Percentiles rank a stretch among this genome's conserved stretches.
Conservation (phyloP, 1,140 invertebrate species). For the Trichomalopsis sarcophagae region DNA sequence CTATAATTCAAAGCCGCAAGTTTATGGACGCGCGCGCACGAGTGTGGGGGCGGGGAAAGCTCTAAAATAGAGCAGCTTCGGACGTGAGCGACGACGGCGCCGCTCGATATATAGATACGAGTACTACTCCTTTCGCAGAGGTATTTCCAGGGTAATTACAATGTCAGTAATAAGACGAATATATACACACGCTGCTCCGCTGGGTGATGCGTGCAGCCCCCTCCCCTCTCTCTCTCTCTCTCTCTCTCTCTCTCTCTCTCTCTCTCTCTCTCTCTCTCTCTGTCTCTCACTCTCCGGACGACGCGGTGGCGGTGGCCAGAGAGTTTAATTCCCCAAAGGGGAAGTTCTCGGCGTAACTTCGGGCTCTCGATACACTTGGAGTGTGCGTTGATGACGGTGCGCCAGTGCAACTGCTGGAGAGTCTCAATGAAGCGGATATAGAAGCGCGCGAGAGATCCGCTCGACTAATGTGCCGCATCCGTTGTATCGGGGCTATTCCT, state of each 20-base stretch:
- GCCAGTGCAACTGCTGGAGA: background rate
- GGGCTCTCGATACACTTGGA: slow-evolving; percentile 12
- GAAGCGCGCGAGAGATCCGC: background rate
- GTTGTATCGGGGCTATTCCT: background rate
- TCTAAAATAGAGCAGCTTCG: background rate
- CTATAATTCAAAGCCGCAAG: slow-evolving; percentile 49
- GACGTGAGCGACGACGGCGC: background rate
- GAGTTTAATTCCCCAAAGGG: slow-evolving; percentile 32
- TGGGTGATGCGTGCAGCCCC: background rate
- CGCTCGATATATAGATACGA: background rate
- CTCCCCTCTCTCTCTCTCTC: too few species aligned
- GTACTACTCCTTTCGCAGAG: background rate
- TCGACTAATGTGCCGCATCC: background rate
- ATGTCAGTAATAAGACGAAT: slow-evolving; percentile 41
- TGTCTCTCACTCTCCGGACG: background rate
- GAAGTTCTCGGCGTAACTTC: background rate
- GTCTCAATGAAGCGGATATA: background rate
- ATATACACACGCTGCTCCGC: background rate
- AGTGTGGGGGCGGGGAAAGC: slow-evolving; percentile 31
- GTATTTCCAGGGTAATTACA: slow-evolving; percentile 44
- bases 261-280: too few species aligned
- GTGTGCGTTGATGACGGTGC: background rate
- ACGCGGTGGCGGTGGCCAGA: background rate
- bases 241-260: too few species aligned
- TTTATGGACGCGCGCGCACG: slow-evolving; percentile 39